phyloP scores from a whole-genome alignment of 2,797 vertebrate genomes.

The Myotis daubentonii region DNA sequence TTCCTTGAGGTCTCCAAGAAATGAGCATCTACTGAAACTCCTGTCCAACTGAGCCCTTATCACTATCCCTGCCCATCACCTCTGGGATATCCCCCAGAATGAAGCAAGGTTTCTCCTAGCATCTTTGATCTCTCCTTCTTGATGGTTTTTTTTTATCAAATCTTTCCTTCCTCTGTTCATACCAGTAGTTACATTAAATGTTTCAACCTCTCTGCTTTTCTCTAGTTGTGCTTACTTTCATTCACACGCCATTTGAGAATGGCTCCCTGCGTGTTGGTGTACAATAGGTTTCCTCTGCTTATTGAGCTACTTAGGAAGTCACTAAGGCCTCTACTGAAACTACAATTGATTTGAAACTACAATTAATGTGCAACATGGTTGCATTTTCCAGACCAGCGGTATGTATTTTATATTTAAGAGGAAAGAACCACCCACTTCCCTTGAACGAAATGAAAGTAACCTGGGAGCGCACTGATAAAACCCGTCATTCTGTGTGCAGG shows the following conservation, averaged over 20 bases:
- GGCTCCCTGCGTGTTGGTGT: background rate
- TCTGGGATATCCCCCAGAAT: background rate
- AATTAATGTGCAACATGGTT: background rate
- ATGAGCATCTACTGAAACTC: background rate
- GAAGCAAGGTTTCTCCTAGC: background rate
- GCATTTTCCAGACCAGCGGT: background rate
- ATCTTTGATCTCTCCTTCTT: background rate
- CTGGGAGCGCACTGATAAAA: background rate
- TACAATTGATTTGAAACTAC: background rate
- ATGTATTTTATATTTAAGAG: background rate
- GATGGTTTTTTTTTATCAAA: background rate
- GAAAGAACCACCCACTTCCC: background rate
- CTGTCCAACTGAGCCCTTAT: too few species aligned
- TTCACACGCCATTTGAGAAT: background rate
- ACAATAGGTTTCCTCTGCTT: background rate
- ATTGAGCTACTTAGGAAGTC: background rate
- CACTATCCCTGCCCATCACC: background rate
- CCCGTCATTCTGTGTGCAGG: conserved; percentile 83
- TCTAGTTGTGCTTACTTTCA: background rate
- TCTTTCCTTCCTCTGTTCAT: background rate
- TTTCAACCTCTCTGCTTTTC: background rate
- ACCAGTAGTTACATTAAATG: background rate
- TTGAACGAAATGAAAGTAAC: conserved; percentile 1
- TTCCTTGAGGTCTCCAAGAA: background rate
- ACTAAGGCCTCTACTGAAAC: background rate